These are phyloP conservation scores for Pentamera pediparva DNA, from an alignment of 53 echinoderm and acorn worm species.

Conservation along the genomic window DNA sequence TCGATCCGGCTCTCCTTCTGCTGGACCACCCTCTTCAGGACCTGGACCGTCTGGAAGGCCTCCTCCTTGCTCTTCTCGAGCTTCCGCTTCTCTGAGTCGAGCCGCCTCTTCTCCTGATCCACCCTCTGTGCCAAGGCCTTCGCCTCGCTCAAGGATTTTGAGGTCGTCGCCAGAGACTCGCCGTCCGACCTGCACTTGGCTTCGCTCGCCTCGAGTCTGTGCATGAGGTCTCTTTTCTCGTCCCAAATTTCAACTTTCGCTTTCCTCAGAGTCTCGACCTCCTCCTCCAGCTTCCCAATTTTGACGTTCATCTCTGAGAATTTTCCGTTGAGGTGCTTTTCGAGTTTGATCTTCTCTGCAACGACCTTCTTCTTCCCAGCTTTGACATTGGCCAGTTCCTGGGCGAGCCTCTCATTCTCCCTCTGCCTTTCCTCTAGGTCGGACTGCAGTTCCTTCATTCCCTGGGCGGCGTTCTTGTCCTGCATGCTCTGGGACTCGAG, in stretches of 20 bases:
- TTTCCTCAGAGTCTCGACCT: slow-evolving; percentile 8
- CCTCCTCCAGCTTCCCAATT: background rate
- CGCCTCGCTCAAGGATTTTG: background rate
- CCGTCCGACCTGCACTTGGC: background rate
- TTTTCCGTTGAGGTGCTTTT: background rate
- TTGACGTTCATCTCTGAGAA: background rate
- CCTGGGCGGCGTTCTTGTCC: background rate
- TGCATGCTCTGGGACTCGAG: background rate
- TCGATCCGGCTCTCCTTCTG: slow-evolving; percentile 30
- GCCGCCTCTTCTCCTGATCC: background rate
- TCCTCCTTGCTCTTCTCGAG: slow-evolving; percentile 20
- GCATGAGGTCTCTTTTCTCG: slow-evolving; percentile 21
- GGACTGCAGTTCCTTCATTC: background rate
- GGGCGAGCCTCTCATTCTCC: background rate
- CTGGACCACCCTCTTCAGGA: slow-evolving; percentile 8
- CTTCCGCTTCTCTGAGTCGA: slow-evolving; percentile 11
- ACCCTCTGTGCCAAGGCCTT: background rate
- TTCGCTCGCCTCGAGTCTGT: background rate
- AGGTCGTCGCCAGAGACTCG: background rate
- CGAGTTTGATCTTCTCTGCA: background rate
- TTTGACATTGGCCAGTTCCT: background rate
- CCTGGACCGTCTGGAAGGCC: slow-evolving; percentile 13
- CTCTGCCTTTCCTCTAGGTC: background rate
- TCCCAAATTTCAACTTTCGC: slow-evolving; percentile 19
- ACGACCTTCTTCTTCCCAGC: background rate